These are phyloP conservation scores for Bruchidius siliquastri DNA, from an alignment of 2,888 invertebrate genomes.

Conservation along the genomic window DNA sequence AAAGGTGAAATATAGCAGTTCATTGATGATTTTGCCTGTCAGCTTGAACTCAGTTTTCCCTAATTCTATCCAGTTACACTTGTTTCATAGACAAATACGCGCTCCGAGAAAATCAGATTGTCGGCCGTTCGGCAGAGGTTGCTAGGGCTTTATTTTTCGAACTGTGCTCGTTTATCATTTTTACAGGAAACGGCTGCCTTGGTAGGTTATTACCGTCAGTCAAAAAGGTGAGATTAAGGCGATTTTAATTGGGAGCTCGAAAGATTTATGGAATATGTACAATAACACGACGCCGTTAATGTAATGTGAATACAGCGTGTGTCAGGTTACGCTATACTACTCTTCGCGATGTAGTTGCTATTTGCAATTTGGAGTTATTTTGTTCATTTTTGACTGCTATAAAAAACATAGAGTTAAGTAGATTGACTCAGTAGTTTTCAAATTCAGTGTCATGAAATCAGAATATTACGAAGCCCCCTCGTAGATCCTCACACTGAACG, in stretches of 20 bases:
- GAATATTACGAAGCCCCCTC: no score
- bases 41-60: no score
- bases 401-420: no score
- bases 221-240: neutral
- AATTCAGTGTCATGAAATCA: no score
- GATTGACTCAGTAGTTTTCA: no score
- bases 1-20: no score
- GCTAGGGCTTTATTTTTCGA: neutral
- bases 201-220: neutral
- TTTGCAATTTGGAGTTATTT: neutral
- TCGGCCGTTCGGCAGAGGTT: neutral
- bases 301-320: neutral
- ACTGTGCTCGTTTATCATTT: neutral
- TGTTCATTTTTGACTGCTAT: neutral
- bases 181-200: neutral
- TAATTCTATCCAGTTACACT: no score
- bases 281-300: neutral
- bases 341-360: neutral
- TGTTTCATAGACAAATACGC: neutral
- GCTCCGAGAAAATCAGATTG: neutral
- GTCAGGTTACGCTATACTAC: neutral
- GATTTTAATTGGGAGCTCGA: neutral
- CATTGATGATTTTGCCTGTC: no score
- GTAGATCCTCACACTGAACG: no score
- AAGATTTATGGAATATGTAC: neutral